Percentiles rank a stretch among this genome's conserved stretches.
These are phyloP conservation scores for Cettia cetti DNA, from an alignment of 2,113 vertebrate genomes.

Conservation along the genomic window DNA sequence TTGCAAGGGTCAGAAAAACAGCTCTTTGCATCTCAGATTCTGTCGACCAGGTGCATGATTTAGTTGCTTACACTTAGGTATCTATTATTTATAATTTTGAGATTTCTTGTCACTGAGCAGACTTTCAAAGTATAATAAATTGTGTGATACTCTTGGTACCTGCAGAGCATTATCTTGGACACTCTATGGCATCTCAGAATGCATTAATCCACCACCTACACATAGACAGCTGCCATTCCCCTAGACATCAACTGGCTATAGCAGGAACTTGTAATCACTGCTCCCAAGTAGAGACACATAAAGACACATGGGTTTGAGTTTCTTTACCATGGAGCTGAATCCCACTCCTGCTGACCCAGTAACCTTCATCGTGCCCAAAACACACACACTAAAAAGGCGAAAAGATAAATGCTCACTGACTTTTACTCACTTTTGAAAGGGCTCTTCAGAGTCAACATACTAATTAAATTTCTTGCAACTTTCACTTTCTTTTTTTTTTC, in stretches of 20 bases:
- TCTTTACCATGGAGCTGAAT: neutral
- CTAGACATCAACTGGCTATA: neutral
- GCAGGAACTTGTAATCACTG: neutral
- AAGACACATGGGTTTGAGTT: neutral
- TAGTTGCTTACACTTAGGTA: neutral
- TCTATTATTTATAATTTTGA: neutral
- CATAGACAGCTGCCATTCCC: neutral
- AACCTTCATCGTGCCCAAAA: neutral
- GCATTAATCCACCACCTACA: neutral
- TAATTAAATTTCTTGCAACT: neutral
- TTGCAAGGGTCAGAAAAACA: neutral
- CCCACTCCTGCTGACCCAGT: neutral
- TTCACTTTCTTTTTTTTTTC: neutral
- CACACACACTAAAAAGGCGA: neutral
- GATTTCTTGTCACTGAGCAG: neutral
- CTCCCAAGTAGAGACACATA: neutral
- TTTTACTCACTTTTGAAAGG: neutral
- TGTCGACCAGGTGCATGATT: fast-evolving
- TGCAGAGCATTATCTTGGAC: neutral
- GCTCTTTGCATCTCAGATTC: neutral
- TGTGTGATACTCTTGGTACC: neutral
- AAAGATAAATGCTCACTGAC: neutral
- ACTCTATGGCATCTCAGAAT: neutral
- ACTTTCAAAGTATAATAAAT: neutral
- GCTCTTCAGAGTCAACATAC: neutral